Evolutionary conservation across 2,113 vertebrate genomes (phyloP).

Genomic region (Dryoscopus gambensis): DNA sequence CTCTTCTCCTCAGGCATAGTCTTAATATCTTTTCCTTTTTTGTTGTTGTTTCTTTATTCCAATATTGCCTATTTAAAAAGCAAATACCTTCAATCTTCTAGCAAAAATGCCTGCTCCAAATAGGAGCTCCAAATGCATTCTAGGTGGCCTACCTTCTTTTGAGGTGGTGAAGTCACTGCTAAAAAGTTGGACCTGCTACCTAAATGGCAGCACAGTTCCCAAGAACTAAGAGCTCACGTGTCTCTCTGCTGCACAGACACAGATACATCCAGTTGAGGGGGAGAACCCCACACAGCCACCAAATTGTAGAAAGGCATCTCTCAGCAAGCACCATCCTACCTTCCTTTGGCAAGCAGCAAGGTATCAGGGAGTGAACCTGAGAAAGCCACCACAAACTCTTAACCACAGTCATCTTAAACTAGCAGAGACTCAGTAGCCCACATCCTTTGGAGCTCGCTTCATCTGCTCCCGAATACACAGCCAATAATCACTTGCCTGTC

Average conservation of each 20-base stretch:
- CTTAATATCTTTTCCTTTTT: not conserved
- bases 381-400: not conserved
- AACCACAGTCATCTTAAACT: not conserved
- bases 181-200: not conserved
- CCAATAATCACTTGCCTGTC: not conserved
- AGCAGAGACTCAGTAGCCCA: not conserved
- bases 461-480: not conserved
- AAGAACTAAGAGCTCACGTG: not conserved
- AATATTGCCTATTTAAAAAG: not conserved
- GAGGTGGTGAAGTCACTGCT: not conserved
- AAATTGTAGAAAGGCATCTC: not conserved
- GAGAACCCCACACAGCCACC: not conserved
- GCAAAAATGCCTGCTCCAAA: not conserved
- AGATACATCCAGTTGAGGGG: not conserved
- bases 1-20: not conserved
- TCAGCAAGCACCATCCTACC: not conserved
- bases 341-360: not conserved
- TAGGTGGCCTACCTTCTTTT: not conserved
- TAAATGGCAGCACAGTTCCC: not conserved
- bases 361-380: not conserved
- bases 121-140: not conserved
- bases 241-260: not conserved
- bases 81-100: not conserved
- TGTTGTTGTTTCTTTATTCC: not conserved
- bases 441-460: not conserved